These are phyloP conservation scores for Gerris lacustris DNA, from an alignment of 2,888 invertebrate genomes.

Conservation along the genomic window DNA sequence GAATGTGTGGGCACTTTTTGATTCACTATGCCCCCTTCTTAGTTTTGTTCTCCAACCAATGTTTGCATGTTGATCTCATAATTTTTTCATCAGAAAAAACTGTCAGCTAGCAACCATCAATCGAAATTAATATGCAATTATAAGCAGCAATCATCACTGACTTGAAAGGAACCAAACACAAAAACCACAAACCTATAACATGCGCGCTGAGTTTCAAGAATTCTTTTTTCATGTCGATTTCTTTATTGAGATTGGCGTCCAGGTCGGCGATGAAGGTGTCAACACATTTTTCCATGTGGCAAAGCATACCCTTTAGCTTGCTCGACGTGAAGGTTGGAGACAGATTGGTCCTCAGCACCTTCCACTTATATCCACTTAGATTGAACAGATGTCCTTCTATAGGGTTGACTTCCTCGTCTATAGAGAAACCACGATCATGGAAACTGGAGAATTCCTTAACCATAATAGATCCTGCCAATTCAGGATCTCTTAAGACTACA, in stretches of 20 bases:
- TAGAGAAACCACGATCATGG: constrained; percentile 37
- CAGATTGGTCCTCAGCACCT: constrained; percentile 39
- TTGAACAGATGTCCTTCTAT: constrained; percentile 36
- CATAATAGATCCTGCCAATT: constrained; percentile 39
- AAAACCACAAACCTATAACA: constrained; percentile 34
- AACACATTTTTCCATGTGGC: constrained; percentile 37
- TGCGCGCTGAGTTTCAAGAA: constrained; percentile 38
- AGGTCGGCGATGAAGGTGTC: constrained; percentile 24
- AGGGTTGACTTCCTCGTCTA: constrained; percentile 31
- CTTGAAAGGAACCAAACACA: too few species aligned
- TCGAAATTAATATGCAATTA: too few species aligned
- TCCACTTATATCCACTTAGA: constrained; percentile 42
- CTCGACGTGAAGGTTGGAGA: constrained; percentile 43
- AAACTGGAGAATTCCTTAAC: constrained; percentile 41
- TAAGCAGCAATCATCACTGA: too few species aligned
- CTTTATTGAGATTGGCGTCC: neutral
- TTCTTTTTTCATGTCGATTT: constrained; percentile 28
- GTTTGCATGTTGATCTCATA: too few species aligned
- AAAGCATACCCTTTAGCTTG: constrained; percentile 43
- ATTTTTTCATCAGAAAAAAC: too few species aligned
- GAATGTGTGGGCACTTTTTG: too few species aligned
- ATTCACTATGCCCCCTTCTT: too few species aligned
- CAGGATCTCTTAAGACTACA: constrained; percentile 38
- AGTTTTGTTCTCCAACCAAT: too few species aligned
- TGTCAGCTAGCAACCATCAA: too few species aligned